Conservation (phyloP, 2,888 invertebrate species). For the Caenorhabditis sp. region DNA sequence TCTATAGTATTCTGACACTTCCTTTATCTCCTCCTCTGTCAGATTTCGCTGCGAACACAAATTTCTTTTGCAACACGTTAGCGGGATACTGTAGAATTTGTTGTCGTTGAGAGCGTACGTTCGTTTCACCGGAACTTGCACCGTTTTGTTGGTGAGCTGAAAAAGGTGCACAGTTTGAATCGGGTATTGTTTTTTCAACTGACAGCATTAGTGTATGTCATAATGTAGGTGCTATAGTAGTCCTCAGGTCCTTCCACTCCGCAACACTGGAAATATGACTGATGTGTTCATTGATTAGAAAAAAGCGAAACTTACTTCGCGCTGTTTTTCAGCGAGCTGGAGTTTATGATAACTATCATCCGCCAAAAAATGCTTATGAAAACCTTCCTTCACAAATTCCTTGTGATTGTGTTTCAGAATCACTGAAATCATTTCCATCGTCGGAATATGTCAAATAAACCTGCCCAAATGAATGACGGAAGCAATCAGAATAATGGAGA, state of each 20-base stretch:
- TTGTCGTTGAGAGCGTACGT: background rate
- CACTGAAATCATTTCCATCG: slow-evolving; percentile 10
- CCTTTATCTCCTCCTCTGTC: slow-evolving; percentile 18
- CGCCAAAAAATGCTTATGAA: slow-evolving; percentile 17
- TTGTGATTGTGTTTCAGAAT: slow-evolving; percentile 16
- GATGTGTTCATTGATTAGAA: too few species aligned
- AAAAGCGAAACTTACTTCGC: too few species aligned
- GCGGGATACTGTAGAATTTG: slow-evolving; percentile 44
- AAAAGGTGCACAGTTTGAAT: background rate
- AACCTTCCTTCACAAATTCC: slow-evolving; percentile 34
- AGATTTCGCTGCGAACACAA: slow-evolving; percentile 35
- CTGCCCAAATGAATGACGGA: slow-evolving; percentile 18
- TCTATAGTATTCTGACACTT: background rate
- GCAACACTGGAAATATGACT: slow-evolving; percentile 46
- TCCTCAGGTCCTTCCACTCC: slow-evolving; percentile 41
- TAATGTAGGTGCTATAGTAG: background rate
- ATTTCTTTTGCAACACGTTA: slow-evolving; percentile 15
- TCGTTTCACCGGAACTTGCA: background rate
- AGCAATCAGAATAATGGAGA: slow-evolving; percentile 35
- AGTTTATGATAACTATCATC: too few species aligned
- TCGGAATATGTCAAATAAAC: background rate
- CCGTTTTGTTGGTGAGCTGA: slow-evolving; percentile 22
- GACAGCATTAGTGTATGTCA: slow-evolving; percentile 33
- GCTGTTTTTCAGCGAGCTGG: background rate
- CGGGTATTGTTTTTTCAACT: background rate